Percentiles rank a stretch among this genome's conserved stretches.
Evolutionary conservation across 2,888 invertebrate species (phyloP).

Genomic region (Platycheirus rosarum): DNA sequence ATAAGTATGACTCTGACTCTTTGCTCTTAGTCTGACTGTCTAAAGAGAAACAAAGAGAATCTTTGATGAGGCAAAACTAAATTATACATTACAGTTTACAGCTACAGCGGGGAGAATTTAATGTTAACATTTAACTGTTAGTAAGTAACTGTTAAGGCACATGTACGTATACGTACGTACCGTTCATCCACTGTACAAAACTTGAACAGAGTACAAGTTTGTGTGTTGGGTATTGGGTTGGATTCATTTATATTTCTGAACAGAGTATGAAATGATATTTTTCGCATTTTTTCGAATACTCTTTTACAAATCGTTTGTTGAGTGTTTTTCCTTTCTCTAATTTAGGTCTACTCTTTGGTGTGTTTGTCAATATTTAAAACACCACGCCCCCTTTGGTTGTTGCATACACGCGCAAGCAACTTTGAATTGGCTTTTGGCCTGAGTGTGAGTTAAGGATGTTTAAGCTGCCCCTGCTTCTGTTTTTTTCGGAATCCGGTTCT

Average conservation of each 20-base stretch:
- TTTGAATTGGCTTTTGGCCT: constrained; percentile 16
- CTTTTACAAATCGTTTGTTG: constrained; percentile 60
- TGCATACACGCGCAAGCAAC: constrained; percentile 31
- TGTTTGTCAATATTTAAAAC: constrained; percentile 64
- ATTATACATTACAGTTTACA: too few species aligned
- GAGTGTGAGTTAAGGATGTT: constrained; percentile 57
- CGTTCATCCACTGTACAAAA: too few species aligned
- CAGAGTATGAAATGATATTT: constrained; percentile 34
- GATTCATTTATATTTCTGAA: constrained; percentile 41
- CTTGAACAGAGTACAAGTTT: too few species aligned
- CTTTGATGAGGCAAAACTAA: too few species aligned
- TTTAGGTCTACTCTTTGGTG: constrained; percentile 63
- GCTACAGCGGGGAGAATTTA: too few species aligned
- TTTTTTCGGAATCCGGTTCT: constrained; percentile 69
- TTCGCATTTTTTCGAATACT: constrained; percentile 61
- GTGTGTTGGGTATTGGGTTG: background rate
- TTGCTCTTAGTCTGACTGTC: too few species aligned
- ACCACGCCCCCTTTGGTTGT: constrained; percentile 73
- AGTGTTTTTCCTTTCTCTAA: constrained; percentile 57
- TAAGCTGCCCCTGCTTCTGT: constrained; percentile 48
- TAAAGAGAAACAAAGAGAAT: too few species aligned
- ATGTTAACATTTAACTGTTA: too few species aligned
- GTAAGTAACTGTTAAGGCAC: too few species aligned
- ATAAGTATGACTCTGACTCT: too few species aligned
- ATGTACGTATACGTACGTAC: too few species aligned